Conservation (phyloP, 2,888 invertebrate species). For the Cryptosula pallasiana region DNA sequence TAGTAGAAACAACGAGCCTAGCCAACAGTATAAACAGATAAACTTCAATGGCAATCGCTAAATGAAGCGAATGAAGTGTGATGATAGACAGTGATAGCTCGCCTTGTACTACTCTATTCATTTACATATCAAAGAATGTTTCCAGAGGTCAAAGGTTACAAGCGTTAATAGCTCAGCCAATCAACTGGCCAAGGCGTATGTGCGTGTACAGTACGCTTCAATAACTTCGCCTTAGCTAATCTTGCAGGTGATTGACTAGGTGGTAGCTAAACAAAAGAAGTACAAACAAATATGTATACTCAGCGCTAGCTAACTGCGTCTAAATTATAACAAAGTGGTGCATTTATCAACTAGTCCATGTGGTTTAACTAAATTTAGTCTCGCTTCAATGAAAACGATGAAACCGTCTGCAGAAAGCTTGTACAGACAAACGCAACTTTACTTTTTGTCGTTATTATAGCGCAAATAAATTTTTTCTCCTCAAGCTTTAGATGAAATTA, state of each 20-base stretch:
- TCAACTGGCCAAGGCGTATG: not conserved
- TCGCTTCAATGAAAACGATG: not conserved
- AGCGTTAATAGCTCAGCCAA: not conserved
- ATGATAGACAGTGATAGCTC: not conserved
- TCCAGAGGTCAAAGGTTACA: constrained; percentile 12
- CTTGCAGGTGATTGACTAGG: constrained; percentile 15
- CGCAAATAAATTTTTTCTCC: not conserved
- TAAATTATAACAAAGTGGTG: not conserved
- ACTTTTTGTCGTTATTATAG: not conserved
- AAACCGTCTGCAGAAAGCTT: too few species aligned
- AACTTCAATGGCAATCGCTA: not conserved
- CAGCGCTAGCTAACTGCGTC: not conserved
- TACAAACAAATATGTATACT: constrained; percentile 20
- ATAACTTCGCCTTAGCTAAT: constrained; percentile 1
- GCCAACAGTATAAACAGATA: constrained; percentile 8
- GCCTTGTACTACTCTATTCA: constrained; percentile 13
- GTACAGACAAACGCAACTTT: not conserved
- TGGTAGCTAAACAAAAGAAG: constrained; percentile 21
- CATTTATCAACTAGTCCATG: not conserved
- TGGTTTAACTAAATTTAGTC: not conserved
- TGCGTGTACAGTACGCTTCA: constrained; percentile 7
- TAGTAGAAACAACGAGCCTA: not conserved
- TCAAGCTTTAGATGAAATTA: not conserved
- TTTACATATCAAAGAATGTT: constrained; percentile 24
- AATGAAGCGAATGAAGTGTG: not conserved